Conservation (phyloP, 2,888 invertebrate species). For the Nemotelus nigrinus region DNA sequence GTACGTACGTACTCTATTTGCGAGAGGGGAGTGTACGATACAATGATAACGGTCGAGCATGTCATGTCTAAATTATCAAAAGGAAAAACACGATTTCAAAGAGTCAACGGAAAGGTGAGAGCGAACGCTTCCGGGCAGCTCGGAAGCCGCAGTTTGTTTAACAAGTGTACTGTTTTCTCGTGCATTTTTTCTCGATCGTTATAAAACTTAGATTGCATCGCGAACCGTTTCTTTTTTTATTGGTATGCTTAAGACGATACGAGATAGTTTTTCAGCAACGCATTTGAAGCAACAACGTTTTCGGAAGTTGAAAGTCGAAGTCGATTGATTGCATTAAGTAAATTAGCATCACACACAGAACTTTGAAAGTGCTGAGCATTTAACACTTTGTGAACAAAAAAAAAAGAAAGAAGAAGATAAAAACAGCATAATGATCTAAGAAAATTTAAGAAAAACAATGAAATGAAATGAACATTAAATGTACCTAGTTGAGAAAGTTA, state of each 20-base stretch:
- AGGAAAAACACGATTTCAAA: too few species aligned
- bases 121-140: too few species aligned
- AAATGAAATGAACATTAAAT: constrained; percentile 49
- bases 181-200: too few species aligned
- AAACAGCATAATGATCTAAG: constrained; percentile 44
- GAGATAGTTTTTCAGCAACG: not conserved
- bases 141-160: too few species aligned
- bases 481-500: constrained; percentile 53
- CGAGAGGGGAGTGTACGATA: too few species aligned
- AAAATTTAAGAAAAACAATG: constrained; percentile 47
- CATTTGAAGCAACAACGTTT: not conserved
- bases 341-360: not conserved
- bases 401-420: constrained; percentile 26
- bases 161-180: too few species aligned
- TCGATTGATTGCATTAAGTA: too few species aligned
- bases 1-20: not conserved
- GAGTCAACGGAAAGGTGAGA: too few species aligned
- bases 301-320: too few species aligned
- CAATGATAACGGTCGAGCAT: too few species aligned
- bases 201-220: too few species aligned
- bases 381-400: constrained; percentile 50
- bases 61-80: too few species aligned
- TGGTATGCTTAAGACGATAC: not conserved
- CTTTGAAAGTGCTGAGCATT: constrained; percentile 49
- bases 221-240: not conserved